Evolutionary conservation across 2,797 vertebrate species (phyloP), one percentile per base, ranked within the genome.

Genomic region (Clarias platycephalus): DNA sequence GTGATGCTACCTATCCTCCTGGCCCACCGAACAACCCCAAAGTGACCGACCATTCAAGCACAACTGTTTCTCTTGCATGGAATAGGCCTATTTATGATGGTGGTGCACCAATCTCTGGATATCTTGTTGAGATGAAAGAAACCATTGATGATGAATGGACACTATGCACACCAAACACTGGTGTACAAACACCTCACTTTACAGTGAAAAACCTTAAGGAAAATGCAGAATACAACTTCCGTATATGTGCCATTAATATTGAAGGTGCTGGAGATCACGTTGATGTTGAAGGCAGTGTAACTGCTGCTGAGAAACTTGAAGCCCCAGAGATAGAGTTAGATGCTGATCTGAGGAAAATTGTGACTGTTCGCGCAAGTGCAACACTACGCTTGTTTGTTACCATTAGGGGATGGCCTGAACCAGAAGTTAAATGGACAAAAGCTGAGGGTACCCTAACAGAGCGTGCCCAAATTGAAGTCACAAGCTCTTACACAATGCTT

Each of bases 81-180:
- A 94, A 97, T 76, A 99, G 97, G 91, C 98, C 98, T 64, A 99
- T 99, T 88, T 99, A 99, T 92, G 98, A 99, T 81, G 98, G 98
- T 89, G 98, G 97, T 83, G 96, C 97, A 95, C 97, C 99, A 93
- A 97, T 99, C 93, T 96, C 98, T 90, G 96, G 96, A 89, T 99
- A 99, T 88, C 96, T 99, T 91, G 96, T 99, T 87, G 98, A 99
- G 92, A 96, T 95, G 84, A 96, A 96, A 88, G 94, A 98, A 84
- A 89, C 93, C 31, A 95, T 90, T 88, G 93, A 94, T 2, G 96
- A 97, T 78, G 97, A 99, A 90, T 99, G 98, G 98, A 93, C 95
- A 87, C 97, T 97, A 90, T 99, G 97, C 90, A 99, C 98, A 71
- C 97, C 97, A 89, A 90, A 96, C 82, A 96, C 95, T 86, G 98